A percentile compares a stretch with the other conserved stretches of the same genome.
phyloP scores from a whole-genome alignment of 2,797 vertebrate species.

The Falco concolor region DNA sequence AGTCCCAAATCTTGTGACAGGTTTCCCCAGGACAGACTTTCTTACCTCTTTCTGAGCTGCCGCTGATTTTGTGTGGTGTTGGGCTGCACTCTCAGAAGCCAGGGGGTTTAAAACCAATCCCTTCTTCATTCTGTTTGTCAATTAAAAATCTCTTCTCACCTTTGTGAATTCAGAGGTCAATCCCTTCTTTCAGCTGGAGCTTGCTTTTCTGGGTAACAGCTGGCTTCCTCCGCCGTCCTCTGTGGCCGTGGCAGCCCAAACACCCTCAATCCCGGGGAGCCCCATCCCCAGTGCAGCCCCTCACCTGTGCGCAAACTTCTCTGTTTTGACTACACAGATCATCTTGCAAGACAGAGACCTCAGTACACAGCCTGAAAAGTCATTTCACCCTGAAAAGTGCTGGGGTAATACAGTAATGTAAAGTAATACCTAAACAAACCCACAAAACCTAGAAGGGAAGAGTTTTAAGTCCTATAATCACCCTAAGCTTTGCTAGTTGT shows the following conservation, averaged over 20 bases:
- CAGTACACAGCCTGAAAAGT: background rate
- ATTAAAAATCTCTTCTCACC: background rate
- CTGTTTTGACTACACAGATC: background rate
- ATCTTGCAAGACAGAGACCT: background rate
- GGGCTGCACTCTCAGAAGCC: background rate
- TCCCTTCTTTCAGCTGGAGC: background rate
- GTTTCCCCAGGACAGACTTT: background rate
- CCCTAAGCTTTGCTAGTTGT: conserved; percentile 21
- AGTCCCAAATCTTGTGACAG: background rate
- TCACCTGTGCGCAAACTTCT: background rate
- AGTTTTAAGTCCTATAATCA: background rate
- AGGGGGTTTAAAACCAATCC: background rate
- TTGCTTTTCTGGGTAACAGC: background rate
- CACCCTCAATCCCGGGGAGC: background rate
- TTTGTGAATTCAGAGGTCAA: background rate
- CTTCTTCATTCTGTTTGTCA: background rate
- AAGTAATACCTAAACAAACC: background rate
- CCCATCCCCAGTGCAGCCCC: background rate
- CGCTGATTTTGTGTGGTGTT: background rate
- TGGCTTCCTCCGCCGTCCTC: accelerated
- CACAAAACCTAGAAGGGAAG: background rate
- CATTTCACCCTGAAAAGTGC: background rate
- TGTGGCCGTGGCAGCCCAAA: background rate
- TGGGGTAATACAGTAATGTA: background rate
- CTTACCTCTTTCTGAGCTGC: background rate